A percentile compares a stretch with the other conserved stretches of the same genome.
Evolutionary conservation across 2,113 vertebrate genomes (phyloP).

Genomic region (Lophochroa leadbeateri): DNA sequence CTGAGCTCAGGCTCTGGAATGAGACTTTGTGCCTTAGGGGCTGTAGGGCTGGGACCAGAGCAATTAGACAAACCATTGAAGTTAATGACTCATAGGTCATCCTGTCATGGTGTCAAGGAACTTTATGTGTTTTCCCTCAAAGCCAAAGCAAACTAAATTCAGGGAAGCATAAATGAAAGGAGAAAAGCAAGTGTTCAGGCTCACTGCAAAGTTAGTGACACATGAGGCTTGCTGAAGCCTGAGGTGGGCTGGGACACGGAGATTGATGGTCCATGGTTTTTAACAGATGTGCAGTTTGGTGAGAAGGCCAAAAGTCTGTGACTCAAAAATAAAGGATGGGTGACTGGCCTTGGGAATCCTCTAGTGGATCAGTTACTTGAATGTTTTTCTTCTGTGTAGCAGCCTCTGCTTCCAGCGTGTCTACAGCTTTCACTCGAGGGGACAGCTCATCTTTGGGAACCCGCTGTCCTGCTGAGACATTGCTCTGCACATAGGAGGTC

Average conservation of each 20-base stretch:
- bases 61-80: constrained; percentile 29
- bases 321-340: neutral
- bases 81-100: constrained; percentile 40
- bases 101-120: constrained; percentile 39
- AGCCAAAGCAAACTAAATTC: constrained; percentile 56
- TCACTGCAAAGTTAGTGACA: constrained; percentile 63
- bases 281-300: constrained; percentile 40
- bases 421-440: neutral
- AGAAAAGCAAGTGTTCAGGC: constrained; percentile 61
- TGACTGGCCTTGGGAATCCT: constrained; percentile 28
- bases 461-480: fast-evolving
- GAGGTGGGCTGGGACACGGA: neutral
- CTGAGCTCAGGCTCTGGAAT: neutral
- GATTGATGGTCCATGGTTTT: constrained; percentile 24
- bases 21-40: neutral
- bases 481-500: neutral
- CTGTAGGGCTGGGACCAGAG: neutral
- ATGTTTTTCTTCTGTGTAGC: neutral
- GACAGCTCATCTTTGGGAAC: neutral
- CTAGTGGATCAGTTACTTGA: neutral
- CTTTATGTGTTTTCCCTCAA: constrained; percentile 40
- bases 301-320: neutral
- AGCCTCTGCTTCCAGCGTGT: neutral
- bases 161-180: constrained; percentile 36
- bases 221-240: constrained; percentile 37